phyloP scores from a whole-genome alignment of 2,113 vertebrate genomes.

The Anarhynchus alexandrinus region DNA sequence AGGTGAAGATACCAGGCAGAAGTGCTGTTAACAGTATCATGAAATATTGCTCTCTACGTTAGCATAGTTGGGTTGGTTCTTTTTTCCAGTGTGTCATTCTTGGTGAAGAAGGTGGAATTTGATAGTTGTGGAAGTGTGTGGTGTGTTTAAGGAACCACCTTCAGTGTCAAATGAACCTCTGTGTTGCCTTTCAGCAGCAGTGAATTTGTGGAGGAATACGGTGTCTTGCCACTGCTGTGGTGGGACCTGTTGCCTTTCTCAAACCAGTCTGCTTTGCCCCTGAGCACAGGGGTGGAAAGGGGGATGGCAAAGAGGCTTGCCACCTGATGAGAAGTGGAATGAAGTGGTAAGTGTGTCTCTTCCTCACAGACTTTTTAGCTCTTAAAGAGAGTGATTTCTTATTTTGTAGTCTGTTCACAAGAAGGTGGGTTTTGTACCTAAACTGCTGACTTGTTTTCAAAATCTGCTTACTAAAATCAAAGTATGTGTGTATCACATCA shows the following conservation, averaged over 20 bases:
- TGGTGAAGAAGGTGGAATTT: background rate
- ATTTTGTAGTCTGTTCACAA: background rate
- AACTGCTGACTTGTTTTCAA: background rate
- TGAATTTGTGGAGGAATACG: background rate
- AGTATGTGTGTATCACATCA: background rate
- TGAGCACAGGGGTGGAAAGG: fast-evolving
- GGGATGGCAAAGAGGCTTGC: background rate
- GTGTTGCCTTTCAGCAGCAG: background rate
- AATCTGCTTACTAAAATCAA: background rate
- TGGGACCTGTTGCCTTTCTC: fast-evolving
- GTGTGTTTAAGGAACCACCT: background rate
- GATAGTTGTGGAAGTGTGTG: background rate
- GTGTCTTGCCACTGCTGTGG: fast-evolving
- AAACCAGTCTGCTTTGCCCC: background rate
- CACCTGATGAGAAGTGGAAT: background rate
- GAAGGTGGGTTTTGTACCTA: background rate
- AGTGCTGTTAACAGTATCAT: background rate
- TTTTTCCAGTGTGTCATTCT: background rate
- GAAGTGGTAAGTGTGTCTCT: background rate
- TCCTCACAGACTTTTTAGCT: background rate
- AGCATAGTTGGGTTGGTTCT: background rate
- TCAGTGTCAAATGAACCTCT: background rate
- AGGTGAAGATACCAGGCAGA: background rate
- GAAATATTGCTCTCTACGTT: background rate
- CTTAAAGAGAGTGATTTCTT: background rate